Conservation (phyloP, 2,113 vertebrate species). For the Lampris megalopsis region DNA sequence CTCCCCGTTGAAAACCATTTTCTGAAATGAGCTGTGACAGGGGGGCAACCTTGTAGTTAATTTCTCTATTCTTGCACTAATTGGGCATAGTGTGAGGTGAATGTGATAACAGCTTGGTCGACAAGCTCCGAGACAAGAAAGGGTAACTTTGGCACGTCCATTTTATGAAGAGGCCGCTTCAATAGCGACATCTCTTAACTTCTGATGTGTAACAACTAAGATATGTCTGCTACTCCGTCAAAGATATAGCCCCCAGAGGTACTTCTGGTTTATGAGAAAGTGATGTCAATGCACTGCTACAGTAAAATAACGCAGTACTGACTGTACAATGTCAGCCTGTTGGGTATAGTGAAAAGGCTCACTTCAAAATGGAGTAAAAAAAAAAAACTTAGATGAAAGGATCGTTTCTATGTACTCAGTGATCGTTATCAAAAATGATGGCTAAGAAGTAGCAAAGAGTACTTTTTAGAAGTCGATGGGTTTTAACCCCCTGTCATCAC, state of each 20-base stretch:
- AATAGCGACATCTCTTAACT: constrained; percentile 26
- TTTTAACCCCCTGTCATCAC: too few relatives aligned
- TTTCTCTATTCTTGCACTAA: constrained; percentile 70
- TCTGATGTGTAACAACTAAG: constrained; percentile 3
- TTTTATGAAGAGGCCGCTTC: constrained; percentile 32
- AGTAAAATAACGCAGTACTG: too few relatives aligned
- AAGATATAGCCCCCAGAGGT: neutral
- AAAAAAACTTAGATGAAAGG: too few relatives aligned
- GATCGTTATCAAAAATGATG: too few relatives aligned
- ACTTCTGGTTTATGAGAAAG: constrained; percentile 31
- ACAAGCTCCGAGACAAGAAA: constrained; percentile 43
- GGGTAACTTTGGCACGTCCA: constrained; percentile 32
- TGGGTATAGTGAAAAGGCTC: too few relatives aligned
- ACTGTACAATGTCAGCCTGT: too few relatives aligned
- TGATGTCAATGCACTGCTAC: constrained; percentile 3
- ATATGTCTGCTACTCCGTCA: neutral
- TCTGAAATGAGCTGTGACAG: constrained; percentile 64
- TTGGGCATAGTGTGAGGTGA: constrained; percentile 68
- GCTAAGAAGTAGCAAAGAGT: too few relatives aligned
- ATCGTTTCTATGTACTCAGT: too few relatives aligned
- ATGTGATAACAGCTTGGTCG: constrained; percentile 38
- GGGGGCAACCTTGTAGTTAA: constrained; percentile 66
- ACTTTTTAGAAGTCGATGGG: too few relatives aligned
- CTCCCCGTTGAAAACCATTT: constrained; percentile 45
- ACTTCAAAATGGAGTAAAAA: too few relatives aligned